Percentiles rank a stretch among this genome's conserved stretches.
Evolutionary conservation across 2,888 invertebrate genomes (phyloP).

Genomic region (Chrysotoxum bicinctum): DNA sequence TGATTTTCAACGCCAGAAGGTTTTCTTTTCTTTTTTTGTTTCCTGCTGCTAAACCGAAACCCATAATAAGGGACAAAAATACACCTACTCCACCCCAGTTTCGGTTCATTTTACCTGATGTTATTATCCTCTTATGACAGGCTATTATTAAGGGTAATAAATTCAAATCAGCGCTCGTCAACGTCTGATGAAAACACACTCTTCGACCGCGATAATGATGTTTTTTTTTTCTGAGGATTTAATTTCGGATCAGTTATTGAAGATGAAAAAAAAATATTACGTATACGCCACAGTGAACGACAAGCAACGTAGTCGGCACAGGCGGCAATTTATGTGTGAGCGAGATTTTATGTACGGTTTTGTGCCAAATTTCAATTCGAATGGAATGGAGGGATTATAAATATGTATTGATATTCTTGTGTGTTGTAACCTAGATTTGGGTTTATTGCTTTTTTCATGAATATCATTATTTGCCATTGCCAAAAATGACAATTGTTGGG

Average conservation of each 20-base stretch:
- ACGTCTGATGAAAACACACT: constrained; percentile 35
- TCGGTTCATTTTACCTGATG: constrained; percentile 15
- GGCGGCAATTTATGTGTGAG: constrained; percentile 31
- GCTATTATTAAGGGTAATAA: constrained; percentile 64
- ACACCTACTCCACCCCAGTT: not conserved
- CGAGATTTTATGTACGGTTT: constrained; percentile 32
- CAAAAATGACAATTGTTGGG: not conserved
- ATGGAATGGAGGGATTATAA: constrained; percentile 38
- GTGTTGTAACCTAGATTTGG: constrained; percentile 51
- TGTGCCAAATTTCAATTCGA: constrained; percentile 46
- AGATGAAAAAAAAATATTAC: constrained; percentile 32
- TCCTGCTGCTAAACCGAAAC: not conserved
- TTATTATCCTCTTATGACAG: constrained; percentile 60
- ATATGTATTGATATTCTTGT: constrained; percentile 44
- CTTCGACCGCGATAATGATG: constrained; percentile 20
- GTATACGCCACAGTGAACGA: constrained; percentile 52
- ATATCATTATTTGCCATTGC: constrained; percentile 17
- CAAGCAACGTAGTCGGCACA: not conserved
- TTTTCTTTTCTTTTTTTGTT: constrained; percentile 27
- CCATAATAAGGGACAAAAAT: not conserved
- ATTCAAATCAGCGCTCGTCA: constrained; percentile 62
- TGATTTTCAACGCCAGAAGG: constrained; percentile 38
- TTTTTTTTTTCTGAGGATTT: constrained; percentile 9
- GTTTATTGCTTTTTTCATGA: constrained; percentile 45
- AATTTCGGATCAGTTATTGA: constrained; percentile 12